Conservation (phyloP, 2,113 vertebrate species). For the Microtus oregoni region DNA sequence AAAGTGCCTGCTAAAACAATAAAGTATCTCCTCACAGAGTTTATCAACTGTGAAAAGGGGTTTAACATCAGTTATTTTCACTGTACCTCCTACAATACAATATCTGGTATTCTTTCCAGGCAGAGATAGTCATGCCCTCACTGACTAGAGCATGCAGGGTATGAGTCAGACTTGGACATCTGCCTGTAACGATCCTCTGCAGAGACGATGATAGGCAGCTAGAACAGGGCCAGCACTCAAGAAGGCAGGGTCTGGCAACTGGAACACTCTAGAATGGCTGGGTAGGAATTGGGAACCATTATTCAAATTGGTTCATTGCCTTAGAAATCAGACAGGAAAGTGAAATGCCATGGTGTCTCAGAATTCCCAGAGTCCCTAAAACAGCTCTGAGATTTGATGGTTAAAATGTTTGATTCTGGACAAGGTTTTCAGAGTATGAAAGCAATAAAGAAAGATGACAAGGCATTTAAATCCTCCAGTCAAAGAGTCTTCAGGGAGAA, state of each 20-base stretch:
- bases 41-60: background rate
- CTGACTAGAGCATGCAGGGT: background rate
- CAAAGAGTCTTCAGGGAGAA: slow-evolving; percentile 24
- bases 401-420: slow-evolving; percentile 10
- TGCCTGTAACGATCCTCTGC: background rate
- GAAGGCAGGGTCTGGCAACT: background rate
- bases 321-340: background rate
- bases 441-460: background rate
- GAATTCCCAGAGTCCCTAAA: background rate
- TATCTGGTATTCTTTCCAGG: background rate
- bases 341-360: background rate
- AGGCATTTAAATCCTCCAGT: slow-evolving; percentile 6
- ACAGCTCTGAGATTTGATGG: background rate
- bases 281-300: background rate
- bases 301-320: background rate
- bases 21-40: slow-evolving; percentile 9
- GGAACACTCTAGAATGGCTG: background rate
- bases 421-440: slow-evolving; percentile 9
- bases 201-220: background rate
- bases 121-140: background rate
- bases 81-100: background rate
- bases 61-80: slow-evolving; percentile 23
- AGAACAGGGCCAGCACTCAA: no score
- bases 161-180: background rate
- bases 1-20: background rate